Evolutionary conservation across 2,113 vertebrate species (phyloP).

Genomic region (Anarhynchus alexandrinus): DNA sequence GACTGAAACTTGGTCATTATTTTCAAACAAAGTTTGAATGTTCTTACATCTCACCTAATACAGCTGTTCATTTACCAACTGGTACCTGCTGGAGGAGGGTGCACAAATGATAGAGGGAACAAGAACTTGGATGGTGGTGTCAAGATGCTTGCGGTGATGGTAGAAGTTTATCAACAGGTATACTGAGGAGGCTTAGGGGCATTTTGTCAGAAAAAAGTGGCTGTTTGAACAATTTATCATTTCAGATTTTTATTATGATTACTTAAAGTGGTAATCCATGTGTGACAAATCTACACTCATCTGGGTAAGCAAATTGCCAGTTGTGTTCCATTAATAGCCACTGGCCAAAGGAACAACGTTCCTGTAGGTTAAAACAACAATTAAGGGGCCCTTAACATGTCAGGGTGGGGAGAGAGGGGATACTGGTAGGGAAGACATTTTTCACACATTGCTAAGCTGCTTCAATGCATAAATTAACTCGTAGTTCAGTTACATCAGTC

Average conservation of each 20-base stretch:
- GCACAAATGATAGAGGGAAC: background rate
- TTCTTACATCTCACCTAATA: background rate
- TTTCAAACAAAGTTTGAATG: background rate
- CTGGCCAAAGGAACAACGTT: constrained; percentile 71
- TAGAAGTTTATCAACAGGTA: background rate
- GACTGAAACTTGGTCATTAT: background rate
- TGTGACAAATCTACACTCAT: constrained; percentile 61
- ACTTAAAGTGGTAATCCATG: constrained; percentile 63
- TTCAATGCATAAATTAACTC: constrained; percentile 54
- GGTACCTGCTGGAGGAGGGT: background rate
- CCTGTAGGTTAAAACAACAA: constrained; percentile 76
- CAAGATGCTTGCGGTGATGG: background rate
- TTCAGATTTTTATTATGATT: constrained; percentile 64
- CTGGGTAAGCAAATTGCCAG: constrained; percentile 63
- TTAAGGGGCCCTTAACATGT: constrained; percentile 62
- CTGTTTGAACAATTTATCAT: constrained; percentile 63
- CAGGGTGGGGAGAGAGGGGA: background rate
- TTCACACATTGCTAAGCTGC: constrained; percentile 64
- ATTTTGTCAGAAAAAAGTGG: constrained; percentile 32
- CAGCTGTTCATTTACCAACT: background rate
- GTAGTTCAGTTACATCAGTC: constrained; percentile 1
- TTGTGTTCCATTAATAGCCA: constrained; percentile 68
- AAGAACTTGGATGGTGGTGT: background rate
- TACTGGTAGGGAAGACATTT: constrained; percentile 63
- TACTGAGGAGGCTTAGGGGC: background rate